A percentile compares a stretch with the other conserved stretches of the same genome.
phyloP scores from a whole-genome alignment of 1,140 invertebrate genomes.

The Daktulosphaira vitifoliae region DNA sequence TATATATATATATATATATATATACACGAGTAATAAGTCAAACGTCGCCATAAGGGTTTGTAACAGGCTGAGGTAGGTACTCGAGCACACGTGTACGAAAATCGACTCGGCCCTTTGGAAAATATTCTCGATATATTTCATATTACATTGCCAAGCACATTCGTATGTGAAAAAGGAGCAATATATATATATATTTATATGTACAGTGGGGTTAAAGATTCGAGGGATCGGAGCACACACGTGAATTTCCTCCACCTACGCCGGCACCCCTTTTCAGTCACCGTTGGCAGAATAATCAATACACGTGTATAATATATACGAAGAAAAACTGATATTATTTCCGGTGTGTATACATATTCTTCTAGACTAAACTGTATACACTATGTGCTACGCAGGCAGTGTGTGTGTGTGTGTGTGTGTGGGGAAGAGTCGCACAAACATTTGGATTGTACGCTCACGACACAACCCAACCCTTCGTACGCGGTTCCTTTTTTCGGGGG shows the following conservation, averaged over 20 bases:
- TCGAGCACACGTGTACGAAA: no score
- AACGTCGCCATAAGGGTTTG: no score
- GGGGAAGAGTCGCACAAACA: slow-evolving; percentile 19
- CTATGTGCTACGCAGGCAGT: no score
- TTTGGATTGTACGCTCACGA: slow-evolving; percentile 12
- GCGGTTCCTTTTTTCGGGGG: slow-evolving; percentile 21
- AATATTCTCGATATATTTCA: no score
- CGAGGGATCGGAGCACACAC: slow-evolving; percentile 24
- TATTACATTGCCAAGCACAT: slow-evolving; percentile 3
- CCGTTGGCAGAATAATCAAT: slow-evolving; percentile 31
- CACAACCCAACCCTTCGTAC: slow-evolving; percentile 6
- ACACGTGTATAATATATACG: no score
- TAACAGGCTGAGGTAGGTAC: no score
- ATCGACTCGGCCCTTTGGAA: no score
- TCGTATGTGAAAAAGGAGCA: slow-evolving; percentile 6
- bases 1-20: no score
- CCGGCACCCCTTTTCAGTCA: not conserved
- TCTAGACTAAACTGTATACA: no score
- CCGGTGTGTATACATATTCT: not conserved
- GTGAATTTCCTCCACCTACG: slow-evolving; percentile 7
- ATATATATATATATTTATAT: slow-evolving; percentile 14
- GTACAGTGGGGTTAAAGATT: slow-evolving; percentile 13
- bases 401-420: not conserved
- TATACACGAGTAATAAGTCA: no score
- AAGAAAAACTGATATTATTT: slow-evolving; percentile 32